Evolutionary conservation across 2,888 invertebrate species (phyloP), one percentile per base, ranked within the genome.

Genomic region (Ormyrus pomaceus): DNA sequence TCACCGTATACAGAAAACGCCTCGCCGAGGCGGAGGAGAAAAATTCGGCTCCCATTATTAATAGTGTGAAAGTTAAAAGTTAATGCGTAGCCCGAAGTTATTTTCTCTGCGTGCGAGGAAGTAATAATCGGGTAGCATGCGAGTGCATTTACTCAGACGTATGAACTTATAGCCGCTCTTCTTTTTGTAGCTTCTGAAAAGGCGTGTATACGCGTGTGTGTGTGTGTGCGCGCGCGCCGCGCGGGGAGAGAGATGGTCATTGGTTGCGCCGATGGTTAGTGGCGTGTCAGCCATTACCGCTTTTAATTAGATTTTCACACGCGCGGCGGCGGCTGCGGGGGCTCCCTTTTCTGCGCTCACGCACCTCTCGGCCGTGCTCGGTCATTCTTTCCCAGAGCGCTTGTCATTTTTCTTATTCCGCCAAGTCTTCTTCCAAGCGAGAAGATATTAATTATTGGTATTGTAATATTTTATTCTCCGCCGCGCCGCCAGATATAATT

Each of bases 301-400:
- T 82, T 83, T 84, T 84, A 84, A 84, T 84, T 84, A 83, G 80
- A 82, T 71, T 59, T 76, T 83, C 80, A 77, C 82, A 82, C 78
- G 82, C 69, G 53, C 53, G 34, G 19, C 2, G 19, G 5, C 19
- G 34, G 9, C 9, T n/a, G 51, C 64, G 34, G 34, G 34, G 34
- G 48, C 48, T 56, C 65, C 56, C 53, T 51, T 8, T n/a, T 58
- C 8, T 74, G 34, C 48, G 2, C 13, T 51, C 59, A 56, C 65
- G 58, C 64, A 59, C 77, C 56, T 53, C 34, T 53, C 34, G 8
- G 55, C 10, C 65, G 13, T 51, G 19, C 48, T 5, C 59, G 34
- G 34, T 56, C 73, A 46, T 61, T 55, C 64, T 7, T 51, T 7
- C 6, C 5, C 3, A n/a, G 19, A 19, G 3, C 45, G 6, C n/a